A percentile compares a stretch with the other conserved stretches of the same genome.
These are phyloP conservation scores for Myripristis jacobus DNA, from an alignment of 2,797 vertebrate species.

Conservation along the genomic window DNA sequence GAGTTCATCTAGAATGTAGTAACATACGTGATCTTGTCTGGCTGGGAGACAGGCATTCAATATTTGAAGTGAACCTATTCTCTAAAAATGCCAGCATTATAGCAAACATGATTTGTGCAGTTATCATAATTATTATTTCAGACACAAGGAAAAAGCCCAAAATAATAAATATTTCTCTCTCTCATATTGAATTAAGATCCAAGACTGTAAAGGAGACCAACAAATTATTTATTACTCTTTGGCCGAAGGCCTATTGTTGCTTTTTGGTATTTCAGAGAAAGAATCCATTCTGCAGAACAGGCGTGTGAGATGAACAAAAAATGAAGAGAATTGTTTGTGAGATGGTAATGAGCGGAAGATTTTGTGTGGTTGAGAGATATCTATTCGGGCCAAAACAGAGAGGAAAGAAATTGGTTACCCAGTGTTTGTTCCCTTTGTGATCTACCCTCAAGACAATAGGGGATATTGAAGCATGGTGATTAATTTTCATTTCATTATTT, in stretches of 20 bases:
- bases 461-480: constrained; percentile 4
- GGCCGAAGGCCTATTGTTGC: constrained; percentile 5
- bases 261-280: constrained; percentile 17
- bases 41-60: constrained; percentile 15
- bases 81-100: constrained; percentile 7
- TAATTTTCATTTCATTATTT: constrained; percentile 23
- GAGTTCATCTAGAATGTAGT: constrained; percentile 22
- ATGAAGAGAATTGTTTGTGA: constrained; percentile 19
- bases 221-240: background rate
- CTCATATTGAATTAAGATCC: constrained; percentile 12
- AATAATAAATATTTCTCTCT: constrained; percentile 3
- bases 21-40: constrained; percentile 22
- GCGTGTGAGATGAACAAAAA: constrained; percentile 11
- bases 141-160: background rate
- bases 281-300: background rate
- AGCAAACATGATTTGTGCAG: constrained; percentile 13
- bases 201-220: background rate
- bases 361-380: constrained; percentile 27
- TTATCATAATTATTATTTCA: constrained; percentile 24
- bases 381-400: background rate
- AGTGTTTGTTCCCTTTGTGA: constrained; percentile 16
- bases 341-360: constrained; percentile 19
- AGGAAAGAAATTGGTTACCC: constrained; percentile 13
- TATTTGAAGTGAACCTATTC: constrained; percentile 4
- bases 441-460: constrained; percentile 13